These are phyloP conservation scores for Cervus canadensis DNA, from an alignment of 2,113 vertebrate species.

Conservation along the genomic window DNA sequence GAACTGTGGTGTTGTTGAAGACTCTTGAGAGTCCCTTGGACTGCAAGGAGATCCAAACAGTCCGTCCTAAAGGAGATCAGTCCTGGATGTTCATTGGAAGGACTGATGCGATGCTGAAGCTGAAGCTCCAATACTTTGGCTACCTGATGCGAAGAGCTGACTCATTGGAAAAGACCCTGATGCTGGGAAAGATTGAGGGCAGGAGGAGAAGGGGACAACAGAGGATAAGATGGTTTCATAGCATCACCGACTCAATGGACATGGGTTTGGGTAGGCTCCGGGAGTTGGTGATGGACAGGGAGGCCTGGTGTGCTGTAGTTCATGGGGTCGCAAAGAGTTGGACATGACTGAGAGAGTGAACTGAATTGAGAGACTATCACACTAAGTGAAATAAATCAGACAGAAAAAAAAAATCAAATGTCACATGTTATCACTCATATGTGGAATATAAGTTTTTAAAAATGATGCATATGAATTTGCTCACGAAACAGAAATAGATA, in stretches of 20 bases:
- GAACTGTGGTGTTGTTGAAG: neutral
- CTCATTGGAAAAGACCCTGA: too few relatives aligned
- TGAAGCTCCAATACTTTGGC: too few relatives aligned
- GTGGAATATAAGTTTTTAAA: neutral
- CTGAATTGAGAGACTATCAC: neutral
- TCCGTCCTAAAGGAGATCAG: neutral
- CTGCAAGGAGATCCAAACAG: neutral
- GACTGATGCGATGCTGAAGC: neutral
- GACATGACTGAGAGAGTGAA: too few relatives aligned
- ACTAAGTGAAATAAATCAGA: neutral
- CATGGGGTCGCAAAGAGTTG: too few relatives aligned
- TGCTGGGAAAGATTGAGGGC: too few relatives aligned
- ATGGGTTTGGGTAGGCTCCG: too few relatives aligned
- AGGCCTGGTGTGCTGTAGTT: too few relatives aligned
- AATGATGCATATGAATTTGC: neutral
- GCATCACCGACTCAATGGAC: too few relatives aligned
- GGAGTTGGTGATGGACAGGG: too few relatives aligned
- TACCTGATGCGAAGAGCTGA: too few relatives aligned
- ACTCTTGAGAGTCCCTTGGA: neutral
- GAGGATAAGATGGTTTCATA: too few relatives aligned
- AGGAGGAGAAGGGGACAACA: too few relatives aligned
- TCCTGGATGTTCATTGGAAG: neutral
- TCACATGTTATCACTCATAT: neutral
- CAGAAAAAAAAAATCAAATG: neutral
- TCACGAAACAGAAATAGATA: neutral